Evolutionary conservation across 2,888 invertebrate genomes (phyloP), one percentile per base, ranked within the genome.

Genomic region (Diaprepes abbreviatus): DNA sequence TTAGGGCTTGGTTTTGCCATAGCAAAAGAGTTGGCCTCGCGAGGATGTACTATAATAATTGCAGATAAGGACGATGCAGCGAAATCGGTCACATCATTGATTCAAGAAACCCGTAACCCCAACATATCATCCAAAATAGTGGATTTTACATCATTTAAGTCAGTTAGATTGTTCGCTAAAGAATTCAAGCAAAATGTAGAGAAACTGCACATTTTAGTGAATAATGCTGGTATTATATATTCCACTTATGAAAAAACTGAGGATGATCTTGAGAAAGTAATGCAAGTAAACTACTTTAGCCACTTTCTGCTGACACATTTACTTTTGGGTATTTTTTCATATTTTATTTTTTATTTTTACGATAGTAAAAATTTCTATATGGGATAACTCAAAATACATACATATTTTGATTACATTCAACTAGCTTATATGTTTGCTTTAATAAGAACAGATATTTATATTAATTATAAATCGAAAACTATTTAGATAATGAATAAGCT

Each of bases 201-300:
- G 0, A 86, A 86, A 74, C 75, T 91, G 50, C 88, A 91, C 74
- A 87, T 90, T 7, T 81, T 91, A 17, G 84, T 91, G 6, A 90
- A 90, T 79, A 91, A 91, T 76, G 90, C 90, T 0, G 90, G 90
- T 1, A 33, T 36, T 1, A 43, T 58, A 9, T 50, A 50, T 21
- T 14, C 3, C 3, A 19, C 24, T 14, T 9, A 10, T 12, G 36
- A 21, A n/a, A 21, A 19, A 10, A 58, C 67, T 2, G 68, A 59
- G 14, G 71, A 92, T 74, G 91, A 90, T 0, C 84, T 92, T 33
- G 87, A 91, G 24, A 80, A 85, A 17, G 88, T 87, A 58, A 87
- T 91, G 85, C 91, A 90, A 73, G 86, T 89, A 10, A 92, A 92
- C 74, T 88, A 92, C 76, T 88, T 91, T 76, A 91, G 91, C 2